Percentiles rank a stretch among this genome's conserved stretches.
phyloP scores from a whole-genome alignment of 2,797 vertebrate genomes.

The Champsocephalus esox region DNA sequence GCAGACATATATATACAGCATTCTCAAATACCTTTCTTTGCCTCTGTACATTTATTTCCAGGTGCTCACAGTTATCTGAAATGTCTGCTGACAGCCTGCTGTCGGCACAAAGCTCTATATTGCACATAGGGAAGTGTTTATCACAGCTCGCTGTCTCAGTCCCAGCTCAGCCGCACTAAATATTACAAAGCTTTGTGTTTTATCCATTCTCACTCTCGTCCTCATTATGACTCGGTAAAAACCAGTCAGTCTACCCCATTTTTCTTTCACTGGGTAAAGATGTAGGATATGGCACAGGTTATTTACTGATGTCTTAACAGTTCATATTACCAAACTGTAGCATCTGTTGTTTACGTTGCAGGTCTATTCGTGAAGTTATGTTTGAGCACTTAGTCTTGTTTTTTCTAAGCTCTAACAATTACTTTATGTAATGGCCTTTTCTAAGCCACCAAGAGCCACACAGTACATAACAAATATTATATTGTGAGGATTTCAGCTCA shows the following conservation, averaged over 20 bases:
- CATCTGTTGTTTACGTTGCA: slow-evolving; percentile 67
- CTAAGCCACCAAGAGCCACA: slow-evolving; percentile 23
- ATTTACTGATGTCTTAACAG: slow-evolving; percentile 40
- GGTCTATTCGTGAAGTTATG: slow-evolving; percentile 21
- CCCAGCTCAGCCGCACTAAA: slow-evolving; percentile 59
- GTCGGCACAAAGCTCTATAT: slow-evolving; percentile 60
- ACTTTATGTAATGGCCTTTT: slow-evolving; percentile 21
- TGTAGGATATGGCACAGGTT: slow-evolving; percentile 24
- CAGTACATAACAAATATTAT: slow-evolving; percentile 25
- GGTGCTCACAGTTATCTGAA: slow-evolving; percentile 36
- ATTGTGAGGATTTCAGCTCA: slow-evolving; percentile 26
- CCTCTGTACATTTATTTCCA: slow-evolving; percentile 50
- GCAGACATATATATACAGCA: slow-evolving; percentile 19
- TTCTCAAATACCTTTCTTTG: slow-evolving; percentile 37
- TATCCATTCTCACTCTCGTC: slow-evolving; percentile 49
- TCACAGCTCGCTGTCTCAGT: slow-evolving; percentile 60
- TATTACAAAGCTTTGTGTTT: slow-evolving; percentile 59
- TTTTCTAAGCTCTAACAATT: slow-evolving; percentile 21
- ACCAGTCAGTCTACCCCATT: slow-evolving; percentile 34
- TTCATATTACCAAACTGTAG: slow-evolving; percentile 27
- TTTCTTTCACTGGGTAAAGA: slow-evolving; percentile 1
- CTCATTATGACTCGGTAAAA: slow-evolving; percentile 51
- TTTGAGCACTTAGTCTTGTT: slow-evolving; percentile 24
- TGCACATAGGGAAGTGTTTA: slow-evolving; percentile 67
- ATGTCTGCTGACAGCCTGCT: slow-evolving; percentile 51